Percentiles rank a stretch among this genome's conserved stretches.
These are phyloP conservation scores for Drosophila nebulosa DNA, from an alignment of 1,140 invertebrate species.

Conservation along the genomic window DNA sequence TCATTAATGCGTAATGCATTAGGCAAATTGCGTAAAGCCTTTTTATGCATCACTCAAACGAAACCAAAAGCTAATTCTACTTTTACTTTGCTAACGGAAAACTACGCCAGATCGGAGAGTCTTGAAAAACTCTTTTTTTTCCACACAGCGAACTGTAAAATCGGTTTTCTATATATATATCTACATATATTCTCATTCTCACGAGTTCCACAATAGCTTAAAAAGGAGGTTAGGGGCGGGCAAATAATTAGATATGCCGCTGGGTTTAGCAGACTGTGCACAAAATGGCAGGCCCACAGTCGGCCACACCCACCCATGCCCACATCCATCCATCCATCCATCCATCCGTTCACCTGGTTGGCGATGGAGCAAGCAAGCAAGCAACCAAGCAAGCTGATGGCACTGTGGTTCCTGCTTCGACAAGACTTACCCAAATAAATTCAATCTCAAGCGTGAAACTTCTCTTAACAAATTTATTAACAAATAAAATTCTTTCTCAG, in stretches of 20 bases:
- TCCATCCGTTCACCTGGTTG: neutral
- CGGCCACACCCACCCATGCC: neutral
- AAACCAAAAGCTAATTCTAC: too few relatives aligned
- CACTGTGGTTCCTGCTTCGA: too few relatives aligned
- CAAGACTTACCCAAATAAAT: too few relatives aligned
- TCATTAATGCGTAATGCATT: slow-evolving; percentile 39
- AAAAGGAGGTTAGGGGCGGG: too few relatives aligned
- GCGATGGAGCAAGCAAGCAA: neutral
- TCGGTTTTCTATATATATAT: slow-evolving; percentile 44
- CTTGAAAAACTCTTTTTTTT: too few relatives aligned
- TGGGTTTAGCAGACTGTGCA: slow-evolving; percentile 51
- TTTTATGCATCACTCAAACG: neutral
- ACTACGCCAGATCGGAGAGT: too few relatives aligned
- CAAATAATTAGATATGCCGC: slow-evolving; percentile 55
- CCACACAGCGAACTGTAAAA: slow-evolving; percentile 16
- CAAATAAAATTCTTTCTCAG: too few relatives aligned
- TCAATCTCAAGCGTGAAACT: too few relatives aligned
- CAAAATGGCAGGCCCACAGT: slow-evolving; percentile 25
- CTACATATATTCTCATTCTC: too few relatives aligned
- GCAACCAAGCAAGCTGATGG: neutral
- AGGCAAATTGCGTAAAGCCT: neutral
- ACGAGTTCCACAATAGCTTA: slow-evolving; percentile 30
- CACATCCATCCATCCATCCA: neutral
- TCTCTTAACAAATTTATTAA: too few relatives aligned
- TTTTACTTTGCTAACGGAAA: too few relatives aligned